Conservation (phyloP, 2,797 vertebrate genomes). For the Echeneis naucrates region DNA sequence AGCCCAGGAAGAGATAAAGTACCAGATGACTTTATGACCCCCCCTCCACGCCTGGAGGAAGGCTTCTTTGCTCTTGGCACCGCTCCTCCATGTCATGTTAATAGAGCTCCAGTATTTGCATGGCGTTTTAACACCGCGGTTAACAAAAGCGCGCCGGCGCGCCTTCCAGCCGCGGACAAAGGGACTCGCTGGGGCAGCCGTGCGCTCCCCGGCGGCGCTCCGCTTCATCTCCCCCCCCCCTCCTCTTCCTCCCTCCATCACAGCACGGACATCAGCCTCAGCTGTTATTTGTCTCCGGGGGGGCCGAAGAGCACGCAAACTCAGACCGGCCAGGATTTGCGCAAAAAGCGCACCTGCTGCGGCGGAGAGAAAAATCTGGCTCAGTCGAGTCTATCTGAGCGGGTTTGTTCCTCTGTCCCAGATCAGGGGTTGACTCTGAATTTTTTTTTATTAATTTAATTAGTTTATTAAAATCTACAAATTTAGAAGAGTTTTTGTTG, state of each 20-base stretch:
- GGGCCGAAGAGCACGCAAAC: not conserved
- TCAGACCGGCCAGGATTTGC: not conserved
- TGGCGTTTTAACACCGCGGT: slow-evolving; percentile 78
- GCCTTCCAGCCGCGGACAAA: slow-evolving; percentile 70
- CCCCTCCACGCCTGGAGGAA: slow-evolving; percentile 62
- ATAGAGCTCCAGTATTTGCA: slow-evolving; percentile 73
- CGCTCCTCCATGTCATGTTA: slow-evolving; percentile 77
- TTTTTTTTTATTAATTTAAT: too few species aligned
- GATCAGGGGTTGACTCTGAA: too few species aligned
- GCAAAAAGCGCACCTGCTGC: slow-evolving; percentile 36
- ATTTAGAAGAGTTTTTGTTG: too few species aligned
- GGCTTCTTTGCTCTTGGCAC: slow-evolving; percentile 72
- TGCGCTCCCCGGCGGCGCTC: slow-evolving; percentile 62
- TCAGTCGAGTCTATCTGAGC: too few species aligned
- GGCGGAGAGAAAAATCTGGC: too few species aligned
- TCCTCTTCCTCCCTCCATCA: slow-evolving; percentile 24
- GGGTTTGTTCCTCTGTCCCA: too few species aligned
- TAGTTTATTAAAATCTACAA: too few species aligned
- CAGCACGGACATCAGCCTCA: slow-evolving; percentile 49
- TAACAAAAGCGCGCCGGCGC: slow-evolving; percentile 81
- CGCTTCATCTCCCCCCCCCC: not conserved
- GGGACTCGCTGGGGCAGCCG: slow-evolving; percentile 31
- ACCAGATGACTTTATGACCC: slow-evolving; percentile 82
- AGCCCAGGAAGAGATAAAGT: slow-evolving; percentile 84
- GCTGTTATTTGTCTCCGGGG: not conserved